These are phyloP conservation scores for Echinometra lucunter DNA, from an alignment of 53 echinoderm and acorn worm species.

Conservation along the genomic window DNA sequence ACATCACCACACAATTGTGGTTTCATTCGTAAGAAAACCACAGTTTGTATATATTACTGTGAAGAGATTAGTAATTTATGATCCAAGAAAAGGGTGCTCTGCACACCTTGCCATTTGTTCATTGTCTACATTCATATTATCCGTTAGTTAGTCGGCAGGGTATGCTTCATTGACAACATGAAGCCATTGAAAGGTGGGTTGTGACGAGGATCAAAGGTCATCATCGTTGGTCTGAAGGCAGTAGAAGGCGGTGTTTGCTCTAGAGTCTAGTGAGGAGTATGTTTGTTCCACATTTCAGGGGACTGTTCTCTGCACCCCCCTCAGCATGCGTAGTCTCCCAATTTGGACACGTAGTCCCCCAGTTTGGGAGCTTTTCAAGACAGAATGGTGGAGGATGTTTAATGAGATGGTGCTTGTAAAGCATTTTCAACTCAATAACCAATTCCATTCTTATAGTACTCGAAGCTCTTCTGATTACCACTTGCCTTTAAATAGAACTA, in stretches of 20 bases:
- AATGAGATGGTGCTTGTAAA: not conserved
- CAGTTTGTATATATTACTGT: not conserved
- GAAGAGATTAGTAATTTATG: constrained; percentile 1
- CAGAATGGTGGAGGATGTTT: not conserved
- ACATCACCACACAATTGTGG: not conserved
- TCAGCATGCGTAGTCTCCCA: not conserved
- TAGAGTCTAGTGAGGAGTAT: constrained; percentile 23
- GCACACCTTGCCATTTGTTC: not conserved
- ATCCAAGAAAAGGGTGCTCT: not conserved
- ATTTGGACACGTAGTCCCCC: not conserved
- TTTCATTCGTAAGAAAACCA: not conserved
- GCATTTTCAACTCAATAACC: too few species aligned
- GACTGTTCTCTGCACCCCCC: not conserved
- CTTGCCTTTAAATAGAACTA: too few species aligned
- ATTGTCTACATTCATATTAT: not conserved
- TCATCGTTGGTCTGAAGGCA: not conserved
- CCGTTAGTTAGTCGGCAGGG: too few species aligned
- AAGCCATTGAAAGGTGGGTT: constrained; percentile 53
- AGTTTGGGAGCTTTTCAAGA: not conserved
- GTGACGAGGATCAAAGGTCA: constrained; percentile 26
- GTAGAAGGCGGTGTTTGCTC: constrained; percentile 24
- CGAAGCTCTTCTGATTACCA: too few species aligned
- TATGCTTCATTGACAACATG: constrained; percentile 19
- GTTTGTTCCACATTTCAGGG: constrained; percentile 51
- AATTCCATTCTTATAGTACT: too few species aligned